These are phyloP conservation scores for Bovichtus variegatus DNA, from an alignment of 2,797 vertebrate species.

Conservation along the genomic window DNA sequence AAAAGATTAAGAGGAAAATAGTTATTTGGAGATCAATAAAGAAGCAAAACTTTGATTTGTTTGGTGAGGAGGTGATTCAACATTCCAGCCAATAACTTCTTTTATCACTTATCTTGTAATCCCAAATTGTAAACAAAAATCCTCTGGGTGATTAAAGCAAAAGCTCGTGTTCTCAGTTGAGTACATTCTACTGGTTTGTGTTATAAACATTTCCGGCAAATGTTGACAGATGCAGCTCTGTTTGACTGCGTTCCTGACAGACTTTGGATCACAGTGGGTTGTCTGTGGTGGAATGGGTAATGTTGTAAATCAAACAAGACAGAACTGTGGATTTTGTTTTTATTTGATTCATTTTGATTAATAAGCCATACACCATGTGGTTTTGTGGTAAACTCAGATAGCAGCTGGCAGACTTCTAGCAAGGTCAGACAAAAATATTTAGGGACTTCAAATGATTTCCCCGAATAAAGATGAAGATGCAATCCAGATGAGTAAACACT, in stretches of 20 bases:
- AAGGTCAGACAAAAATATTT: conserved; percentile 50
- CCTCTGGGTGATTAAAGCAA: conserved; percentile 14
- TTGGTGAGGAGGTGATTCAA: background rate
- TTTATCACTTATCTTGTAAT: background rate
- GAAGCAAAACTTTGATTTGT: background rate
- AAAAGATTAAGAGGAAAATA: background rate
- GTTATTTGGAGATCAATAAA: conserved; percentile 4
- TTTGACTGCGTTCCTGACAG: conserved; percentile 51
- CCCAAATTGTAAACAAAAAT: background rate
- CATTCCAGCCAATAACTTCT: background rate
- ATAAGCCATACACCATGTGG: conserved; percentile 44
- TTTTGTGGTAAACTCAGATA: conserved; percentile 33
- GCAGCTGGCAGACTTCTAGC: conserved; percentile 39
- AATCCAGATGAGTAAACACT: conserved; percentile 4
- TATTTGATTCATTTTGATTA: conserved; percentile 50
- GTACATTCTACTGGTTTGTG: conserved; percentile 28
- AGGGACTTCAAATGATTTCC: conserved; percentile 21
- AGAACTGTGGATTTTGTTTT: conserved; percentile 54
- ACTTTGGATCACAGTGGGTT: conserved; percentile 50
- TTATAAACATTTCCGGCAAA: conserved; percentile 24
- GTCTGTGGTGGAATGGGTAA: conserved; percentile 27
- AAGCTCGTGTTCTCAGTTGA: background rate
- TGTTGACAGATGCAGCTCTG: conserved; percentile 60
- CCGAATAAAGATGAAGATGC: conserved; percentile 19
- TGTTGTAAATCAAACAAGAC: conserved; percentile 64